Base-by-base conservation (phyloP, 2,797 vertebrate genomes). In the Sebastes alutus region DNA sequence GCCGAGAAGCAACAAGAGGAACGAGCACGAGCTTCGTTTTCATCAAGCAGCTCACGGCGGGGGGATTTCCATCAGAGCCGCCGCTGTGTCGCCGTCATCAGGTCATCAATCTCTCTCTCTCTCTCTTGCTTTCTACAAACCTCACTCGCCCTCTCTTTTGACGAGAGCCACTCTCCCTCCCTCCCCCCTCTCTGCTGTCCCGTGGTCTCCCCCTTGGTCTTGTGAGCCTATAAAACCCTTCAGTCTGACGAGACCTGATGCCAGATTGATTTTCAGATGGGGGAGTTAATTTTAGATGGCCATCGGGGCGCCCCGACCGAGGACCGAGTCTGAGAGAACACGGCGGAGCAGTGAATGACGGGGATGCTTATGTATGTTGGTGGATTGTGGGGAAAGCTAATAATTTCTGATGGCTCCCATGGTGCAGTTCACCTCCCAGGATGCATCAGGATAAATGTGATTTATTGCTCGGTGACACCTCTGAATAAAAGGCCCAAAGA, bases 241-340 rank as follows among this genome's bases (percentile, higher is more conserved):
- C 83, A 79, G 72, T 2, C 49, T 81, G 85, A 86, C 55, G 75
- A 87, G 77, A 77, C 55, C 68, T 74, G 88, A 80, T 70, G 70
- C 78, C 18, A 60, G 81, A 92, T 87, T 82, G 82, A 92, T 92
- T 89, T 85, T 76, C 69, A 84, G 78, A 83, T 5, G 65, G 63
- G 74, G 67, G 38, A 77, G 87, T 81, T 90, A 27, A 90, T 90
- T 87, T 86, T 83, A 81, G 87, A 86, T 33, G 38, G 18, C 76
- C 67, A 61, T 85, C 80, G 52, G 56, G 71, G 60, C 16, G 27
- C 64, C 65, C 18, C 8, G 11, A 25, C 49, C 2, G 11, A 29
- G 59, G 33, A 35, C 33, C 33, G 33, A 38, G 35, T 38, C 27
- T 29, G 23, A 56, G 61, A 58, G 13, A 77, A 25, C 2, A 4